phyloP scores from a whole-genome alignment of 2,797 vertebrate species.

The Leptoclinus maculatus region DNA sequence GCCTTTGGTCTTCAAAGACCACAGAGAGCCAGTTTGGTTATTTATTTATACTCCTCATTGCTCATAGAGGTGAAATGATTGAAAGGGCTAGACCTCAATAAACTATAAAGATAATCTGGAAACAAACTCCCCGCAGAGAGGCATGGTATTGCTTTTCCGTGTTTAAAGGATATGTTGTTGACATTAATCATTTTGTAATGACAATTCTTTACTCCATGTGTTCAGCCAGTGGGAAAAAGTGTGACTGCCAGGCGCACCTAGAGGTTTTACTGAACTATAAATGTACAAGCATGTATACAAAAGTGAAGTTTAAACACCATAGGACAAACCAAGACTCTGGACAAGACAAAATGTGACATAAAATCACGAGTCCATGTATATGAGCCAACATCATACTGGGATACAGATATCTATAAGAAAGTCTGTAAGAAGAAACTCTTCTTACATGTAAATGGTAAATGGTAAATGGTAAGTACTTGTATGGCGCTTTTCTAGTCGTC shows the following conservation, averaged over 20 bases:
- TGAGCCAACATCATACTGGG: not conserved
- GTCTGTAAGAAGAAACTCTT: not conserved
- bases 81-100: slow-evolving; percentile 10
- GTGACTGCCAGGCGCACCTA: not conserved
- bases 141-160: not conserved
- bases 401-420: not conserved
- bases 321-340: not conserved
- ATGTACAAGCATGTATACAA: not conserved
- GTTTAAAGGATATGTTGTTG: slow-evolving; percentile 4
- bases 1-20: slow-evolving; percentile 46
- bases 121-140: not conserved
- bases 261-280: not conserved
- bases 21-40: slow-evolving; percentile 15
- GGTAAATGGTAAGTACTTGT: no score
- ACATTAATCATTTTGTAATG: slow-evolving; percentile 15
- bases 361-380: not conserved
- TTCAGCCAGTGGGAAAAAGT: not conserved
- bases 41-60: slow-evolving; percentile 37
- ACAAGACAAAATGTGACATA: not conserved
- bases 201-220: not conserved
- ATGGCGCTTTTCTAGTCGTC: no score
- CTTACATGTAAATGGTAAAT: no score
- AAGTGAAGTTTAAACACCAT: not conserved
- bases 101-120: slow-evolving; percentile 4
- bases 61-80: slow-evolving; percentile 21